Percentiles rank a stretch among this genome's conserved stretches.
These are phyloP conservation scores for Morpho deidamia DNA, from an alignment of 2,888 invertebrate species.

Conservation along the genomic window DNA sequence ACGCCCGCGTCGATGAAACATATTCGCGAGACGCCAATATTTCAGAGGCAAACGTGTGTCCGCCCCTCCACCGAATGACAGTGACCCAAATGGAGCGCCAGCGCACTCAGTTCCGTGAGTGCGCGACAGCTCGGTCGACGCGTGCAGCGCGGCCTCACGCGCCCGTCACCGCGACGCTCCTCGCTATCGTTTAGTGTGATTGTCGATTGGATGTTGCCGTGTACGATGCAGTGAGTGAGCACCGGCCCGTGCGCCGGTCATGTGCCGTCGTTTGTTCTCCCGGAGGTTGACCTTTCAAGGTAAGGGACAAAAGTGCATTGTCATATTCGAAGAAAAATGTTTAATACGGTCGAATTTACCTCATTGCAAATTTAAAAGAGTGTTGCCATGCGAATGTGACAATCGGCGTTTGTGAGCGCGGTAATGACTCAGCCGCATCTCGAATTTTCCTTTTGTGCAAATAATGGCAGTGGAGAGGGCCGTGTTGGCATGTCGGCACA, in stretches of 20 bases:
- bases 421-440: constrained; percentile 69
- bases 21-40: constrained; percentile 70
- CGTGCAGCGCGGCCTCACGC: constrained; percentile 32
- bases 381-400: constrained; percentile 33
- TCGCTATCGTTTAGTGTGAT: constrained; percentile 58
- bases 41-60: constrained; percentile 68
- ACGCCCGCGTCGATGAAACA: constrained; percentile 67
- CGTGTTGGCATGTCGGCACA: constrained; percentile 37
- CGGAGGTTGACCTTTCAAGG: constrained; percentile 48
- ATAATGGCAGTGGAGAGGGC: constrained; percentile 52
- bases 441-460: constrained; percentile 70
- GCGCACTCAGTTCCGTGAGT: constrained; percentile 75
- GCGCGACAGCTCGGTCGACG: constrained; percentile 49
- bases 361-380: constrained; percentile 33
- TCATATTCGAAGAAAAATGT: constrained; percentile 28
- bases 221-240: constrained; percentile 63
- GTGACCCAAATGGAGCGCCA: constrained; percentile 76
- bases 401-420: constrained; percentile 41
- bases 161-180: constrained; percentile 33
- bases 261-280: constrained; percentile 36
- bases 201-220: constrained; percentile 63
- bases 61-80: constrained; percentile 72
- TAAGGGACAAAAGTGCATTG: constrained; percentile 45
- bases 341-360: constrained; percentile 2
- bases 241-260: constrained; percentile 41